Evolutionary conservation across 1,140 invertebrate genomes (phyloP).

Genomic region (Eciton burchellii): DNA sequence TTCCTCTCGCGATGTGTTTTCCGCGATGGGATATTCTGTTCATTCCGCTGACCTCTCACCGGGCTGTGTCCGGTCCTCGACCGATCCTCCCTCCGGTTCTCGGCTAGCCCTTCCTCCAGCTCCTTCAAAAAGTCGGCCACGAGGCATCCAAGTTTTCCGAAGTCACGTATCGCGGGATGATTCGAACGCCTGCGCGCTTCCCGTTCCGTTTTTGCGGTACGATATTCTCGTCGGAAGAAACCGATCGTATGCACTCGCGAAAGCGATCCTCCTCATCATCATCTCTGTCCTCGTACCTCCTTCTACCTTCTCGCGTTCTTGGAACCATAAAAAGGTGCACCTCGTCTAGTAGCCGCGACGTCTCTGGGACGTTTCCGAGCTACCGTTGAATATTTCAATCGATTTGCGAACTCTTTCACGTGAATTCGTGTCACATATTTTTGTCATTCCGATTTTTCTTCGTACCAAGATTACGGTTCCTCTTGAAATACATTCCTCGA

Average conservation of each 20-base stretch:
- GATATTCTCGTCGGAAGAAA: slow-evolving; percentile 33
- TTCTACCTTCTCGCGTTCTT: not conserved
- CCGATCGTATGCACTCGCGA: slow-evolving; percentile 16
- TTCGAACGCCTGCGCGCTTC: slow-evolving; percentile 59
- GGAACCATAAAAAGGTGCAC: slow-evolving; percentile 11
- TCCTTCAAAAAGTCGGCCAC: slow-evolving; percentile 66
- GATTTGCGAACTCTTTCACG: slow-evolving; percentile 17
- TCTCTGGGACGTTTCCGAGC: slow-evolving; percentile 32
- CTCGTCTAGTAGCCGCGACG: not conserved
- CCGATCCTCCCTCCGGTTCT: slow-evolving; percentile 16
- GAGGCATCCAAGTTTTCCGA: slow-evolving; percentile 61
- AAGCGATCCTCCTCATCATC: not conserved
- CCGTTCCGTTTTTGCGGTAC: slow-evolving; percentile 53
- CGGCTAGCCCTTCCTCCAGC: slow-evolving; percentile 33
- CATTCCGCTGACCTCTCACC: slow-evolving; percentile 20
- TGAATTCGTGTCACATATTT: not conserved
- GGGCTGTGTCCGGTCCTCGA: slow-evolving; percentile 5
- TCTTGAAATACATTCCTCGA: not conserved
- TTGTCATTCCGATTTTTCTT: not conserved
- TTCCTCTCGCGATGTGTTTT: slow-evolving; percentile 49
- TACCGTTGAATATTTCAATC: slow-evolving; percentile 47
- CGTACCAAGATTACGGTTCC: not conserved
- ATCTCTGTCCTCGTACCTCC: not conserved
- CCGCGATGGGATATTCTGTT: slow-evolving; percentile 64
- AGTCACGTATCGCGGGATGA: slow-evolving; percentile 55